Evolutionary conservation across 2,888 invertebrate genomes (phyloP), one percentile per base, ranked within the genome.

Genomic region (Tetragonisca angustula): DNA sequence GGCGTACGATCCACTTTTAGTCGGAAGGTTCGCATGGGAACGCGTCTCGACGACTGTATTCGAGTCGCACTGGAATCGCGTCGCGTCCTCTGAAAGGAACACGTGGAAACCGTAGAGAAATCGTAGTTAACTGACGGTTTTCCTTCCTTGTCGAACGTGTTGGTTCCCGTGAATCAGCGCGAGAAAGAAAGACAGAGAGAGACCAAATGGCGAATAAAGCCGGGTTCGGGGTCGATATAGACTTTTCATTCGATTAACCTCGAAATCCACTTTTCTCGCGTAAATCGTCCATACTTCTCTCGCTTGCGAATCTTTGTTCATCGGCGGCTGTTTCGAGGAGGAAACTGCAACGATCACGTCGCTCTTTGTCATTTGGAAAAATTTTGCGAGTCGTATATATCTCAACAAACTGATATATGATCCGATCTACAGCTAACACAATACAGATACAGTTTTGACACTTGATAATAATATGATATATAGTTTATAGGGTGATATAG

Each of bases 91-190:
- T 27, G 72, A 81, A 81, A 61, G 61, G 67, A 50, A 61, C 81
- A 49, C 81, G 81, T 68, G 81, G 81, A 81, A 81, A 81, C 81
- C n/a, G 15, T 67, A 49, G 74, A 82, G 82, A 81, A 70, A 82
- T 82, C 77, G 67, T 56, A 49, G 52, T 67, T 67, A n/a, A 68
- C 49, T 49, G n/a, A 19, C 21, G 24, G 24, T 32, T 62, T 75
- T 64, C 54, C 61, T 70, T 52, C 54, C 68, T 62, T 27, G 62
- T 36, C 62, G 54, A 67, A 27, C 27, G 24, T 19, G 15, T 32
- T 9, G 71, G 13, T 24, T 21, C 21, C 15, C 43, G 24, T 17
- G 50, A 2, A 24, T 43, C 9, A 9, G 43, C n/a, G 21, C 21
- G 0, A 19, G 54, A 15, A 71, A 43, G 15, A 15, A 71, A 43